Evolutionary conservation across 1,140 invertebrate species (phyloP).

Genomic region (Pissodes strobi): DNA sequence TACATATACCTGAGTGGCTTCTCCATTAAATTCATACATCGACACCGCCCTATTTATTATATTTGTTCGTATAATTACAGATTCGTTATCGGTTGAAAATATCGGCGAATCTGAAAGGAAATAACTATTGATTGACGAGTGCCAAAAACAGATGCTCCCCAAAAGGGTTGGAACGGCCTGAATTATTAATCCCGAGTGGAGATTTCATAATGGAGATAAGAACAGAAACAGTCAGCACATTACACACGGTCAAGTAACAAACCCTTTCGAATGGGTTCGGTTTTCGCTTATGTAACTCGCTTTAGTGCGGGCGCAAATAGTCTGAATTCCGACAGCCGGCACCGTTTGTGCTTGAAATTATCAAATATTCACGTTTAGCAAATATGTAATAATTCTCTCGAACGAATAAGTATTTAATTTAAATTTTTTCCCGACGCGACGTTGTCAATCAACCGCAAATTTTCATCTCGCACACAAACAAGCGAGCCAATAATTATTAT

Average conservation of each 20-base stretch:
- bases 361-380: no score
- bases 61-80: no score
- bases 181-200: slow-evolving; percentile 31
- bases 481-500: not conserved
- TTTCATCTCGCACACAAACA: not conserved
- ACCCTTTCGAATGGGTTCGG: slow-evolving; percentile 26
- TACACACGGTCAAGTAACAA: slow-evolving; percentile 34
- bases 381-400: no score
- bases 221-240: slow-evolving; percentile 38
- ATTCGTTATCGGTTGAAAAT: slow-evolving; percentile 13
- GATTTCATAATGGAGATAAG: slow-evolving; percentile 35
- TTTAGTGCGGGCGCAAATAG: slow-evolving; percentile 13
- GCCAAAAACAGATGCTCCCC: slow-evolving; percentile 20
- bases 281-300: not conserved
- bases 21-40: no score
- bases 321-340: no score
- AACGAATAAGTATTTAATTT: no score
- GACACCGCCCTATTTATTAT: no score
- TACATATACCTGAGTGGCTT: no score
- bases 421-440: no score
- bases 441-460: not conserved
- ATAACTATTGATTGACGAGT: slow-evolving; percentile 21
- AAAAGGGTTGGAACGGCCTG: slow-evolving; percentile 23
- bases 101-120: slow-evolving; percentile 13
- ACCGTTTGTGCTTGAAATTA: no score